Percentiles rank a stretch among this genome's conserved stretches.
Conservation (phyloP, 2,888 invertebrate genomes). For the Dicyrtomina minuta region DNA sequence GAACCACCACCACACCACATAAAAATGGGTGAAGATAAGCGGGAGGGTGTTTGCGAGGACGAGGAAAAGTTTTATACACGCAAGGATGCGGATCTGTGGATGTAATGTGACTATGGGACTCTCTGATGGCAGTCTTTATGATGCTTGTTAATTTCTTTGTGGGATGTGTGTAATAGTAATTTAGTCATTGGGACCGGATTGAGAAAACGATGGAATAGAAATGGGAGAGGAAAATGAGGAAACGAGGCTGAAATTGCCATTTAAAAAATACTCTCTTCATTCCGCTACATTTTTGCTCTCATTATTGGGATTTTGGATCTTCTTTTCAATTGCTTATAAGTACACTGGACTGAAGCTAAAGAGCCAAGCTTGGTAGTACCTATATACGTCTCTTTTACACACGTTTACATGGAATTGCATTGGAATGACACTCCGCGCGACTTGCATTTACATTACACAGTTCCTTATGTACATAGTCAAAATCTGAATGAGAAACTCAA, state of each 20-base stretch:
- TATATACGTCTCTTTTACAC: no score
- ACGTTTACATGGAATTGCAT: no score
- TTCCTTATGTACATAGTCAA: no score
- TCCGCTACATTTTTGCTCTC: slow-evolving; percentile 39
- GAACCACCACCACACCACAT: no score
- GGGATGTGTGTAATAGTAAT: slow-evolving; percentile 11
- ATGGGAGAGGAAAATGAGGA: not conserved
- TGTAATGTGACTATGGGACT: no score
- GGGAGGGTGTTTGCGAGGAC: no score
- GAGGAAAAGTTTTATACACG: no score
- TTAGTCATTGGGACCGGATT: slow-evolving; percentile 12
- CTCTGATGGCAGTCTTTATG: slow-evolving; percentile 19
- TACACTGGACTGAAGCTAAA: no score
- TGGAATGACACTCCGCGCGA: no score
- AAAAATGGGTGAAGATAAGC: no score
- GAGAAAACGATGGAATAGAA: not conserved
- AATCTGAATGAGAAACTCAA: not conserved
- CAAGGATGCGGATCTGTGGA: no score
- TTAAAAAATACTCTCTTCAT: slow-evolving; percentile 41
- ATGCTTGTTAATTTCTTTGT: slow-evolving; percentile 27
- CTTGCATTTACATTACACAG: no score
- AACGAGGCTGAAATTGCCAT: slow-evolving; percentile 37
- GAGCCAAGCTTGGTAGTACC: not conserved
- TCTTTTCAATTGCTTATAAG: slow-evolving; percentile 27
- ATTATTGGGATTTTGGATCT: slow-evolving; percentile 30